Base-by-base conservation (phyloP, 2,113 vertebrate species). In the Callopanchax toddi region DNA sequence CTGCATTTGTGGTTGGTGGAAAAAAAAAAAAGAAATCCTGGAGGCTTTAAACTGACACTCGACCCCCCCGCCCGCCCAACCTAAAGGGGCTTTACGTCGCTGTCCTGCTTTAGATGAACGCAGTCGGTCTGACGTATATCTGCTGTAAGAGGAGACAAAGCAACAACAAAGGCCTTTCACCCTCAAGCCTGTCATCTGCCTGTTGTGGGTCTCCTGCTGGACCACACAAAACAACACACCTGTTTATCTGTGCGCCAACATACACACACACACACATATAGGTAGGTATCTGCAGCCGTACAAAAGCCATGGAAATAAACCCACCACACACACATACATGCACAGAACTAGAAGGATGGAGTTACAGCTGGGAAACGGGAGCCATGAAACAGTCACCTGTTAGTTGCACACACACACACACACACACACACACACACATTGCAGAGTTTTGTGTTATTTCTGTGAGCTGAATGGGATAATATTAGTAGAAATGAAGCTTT, bases 301-400 rank as follows among this genome's bases (percentile, higher is more conserved):
- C 60, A 52, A 23, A 61, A 4, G 39, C 46, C 29, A 48, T 11
- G 3, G 48, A 57, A 32, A 68, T 10, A 58, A 56, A 57, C 21
- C 22, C 21, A 17, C 20, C n/a, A 57, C 59, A 59, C 64, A 68
- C 56, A 23, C 9, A 4, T 13, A 59, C 64, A 68, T 52, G 20
- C 9, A 4, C 8, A 9, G n/a, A 17, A 26, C 23, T 22, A 11
- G 0, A n/a, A 11, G 73, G 82, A 82, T 89, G 76, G 70, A 50
- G 9, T 89, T 88, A 79, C 84, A 71, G 68, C 60, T 57, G 32
- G 23, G 83, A 81, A 85, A 86, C 17, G 36, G 50, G 72, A 87
- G 66, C 57, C 62, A 23, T 81, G 73, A 84, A 84, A 78, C 65
- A 43, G 48, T 50, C 79, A 65, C 75, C 74, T 79, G 65, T 71